phyloP scores from a whole-genome alignment of 2,113 vertebrate species.

The Aegypius monachus region DNA sequence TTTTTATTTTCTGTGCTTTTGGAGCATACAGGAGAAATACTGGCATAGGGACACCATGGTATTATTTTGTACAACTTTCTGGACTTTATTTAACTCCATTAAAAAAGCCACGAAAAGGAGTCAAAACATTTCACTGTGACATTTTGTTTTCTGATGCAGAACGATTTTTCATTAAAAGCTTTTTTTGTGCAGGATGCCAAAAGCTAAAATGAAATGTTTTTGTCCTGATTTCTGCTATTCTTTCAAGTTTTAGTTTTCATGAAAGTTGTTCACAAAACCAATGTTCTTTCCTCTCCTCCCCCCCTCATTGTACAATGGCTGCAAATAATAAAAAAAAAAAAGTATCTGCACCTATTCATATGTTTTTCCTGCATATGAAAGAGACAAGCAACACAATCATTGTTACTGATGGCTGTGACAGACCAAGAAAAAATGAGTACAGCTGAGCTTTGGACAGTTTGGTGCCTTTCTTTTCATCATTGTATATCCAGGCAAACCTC shows the following conservation, averaged over 20 bases:
- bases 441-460: not conserved
- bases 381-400: not conserved
- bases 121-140: not conserved
- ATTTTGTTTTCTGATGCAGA: not conserved
- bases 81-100: not conserved
- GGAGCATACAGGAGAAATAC: not conserved
- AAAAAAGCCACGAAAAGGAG: not conserved
- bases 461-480: not conserved
- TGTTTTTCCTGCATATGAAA: not conserved
- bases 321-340: not conserved
- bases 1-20: not conserved
- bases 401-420: not conserved
- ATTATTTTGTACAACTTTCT: not conserved
- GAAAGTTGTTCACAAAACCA: not conserved
- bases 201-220: not conserved
- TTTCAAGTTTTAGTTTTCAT: not conserved
- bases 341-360: not conserved
- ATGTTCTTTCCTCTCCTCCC: not conserved
- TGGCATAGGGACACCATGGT: not conserved
- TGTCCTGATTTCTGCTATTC: not conserved
- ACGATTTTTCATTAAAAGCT: not conserved
- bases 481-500: not conserved
- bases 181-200: not conserved
- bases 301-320: not conserved
- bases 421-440: not conserved